A percentile compares a stretch with the other conserved stretches of the same genome.
These are phyloP conservation scores for Alces alces DNA, from an alignment of 2,113 vertebrate genomes.

Conservation along the genomic window DNA sequence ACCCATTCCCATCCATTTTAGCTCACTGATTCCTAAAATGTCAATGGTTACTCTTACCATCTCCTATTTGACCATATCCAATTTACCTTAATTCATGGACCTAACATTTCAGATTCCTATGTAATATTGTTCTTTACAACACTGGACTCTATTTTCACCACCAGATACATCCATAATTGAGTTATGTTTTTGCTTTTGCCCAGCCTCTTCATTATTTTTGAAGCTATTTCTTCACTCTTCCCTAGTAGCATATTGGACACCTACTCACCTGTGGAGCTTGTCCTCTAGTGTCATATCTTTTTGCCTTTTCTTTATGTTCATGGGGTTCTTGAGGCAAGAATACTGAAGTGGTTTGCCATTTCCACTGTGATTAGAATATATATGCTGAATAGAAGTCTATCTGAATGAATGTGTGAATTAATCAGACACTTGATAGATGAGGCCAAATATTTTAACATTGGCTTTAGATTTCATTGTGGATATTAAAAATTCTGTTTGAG, in stretches of 20 bases:
- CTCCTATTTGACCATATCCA: background rate
- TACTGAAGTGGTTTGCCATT: background rate
- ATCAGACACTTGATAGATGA: background rate
- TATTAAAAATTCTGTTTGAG: background rate
- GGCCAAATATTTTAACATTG: background rate
- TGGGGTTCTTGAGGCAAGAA: background rate
- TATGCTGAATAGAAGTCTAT: background rate
- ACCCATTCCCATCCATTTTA: fast-evolving
- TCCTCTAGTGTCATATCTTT: background rate
- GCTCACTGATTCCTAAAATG: background rate
- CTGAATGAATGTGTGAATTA: background rate
- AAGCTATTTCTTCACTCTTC: background rate
- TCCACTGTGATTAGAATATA: background rate
- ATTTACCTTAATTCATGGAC: background rate
- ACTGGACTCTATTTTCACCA: background rate
- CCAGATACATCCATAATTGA: background rate
- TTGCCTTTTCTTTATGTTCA: background rate
- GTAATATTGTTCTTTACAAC: background rate
- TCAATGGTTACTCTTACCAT: background rate
- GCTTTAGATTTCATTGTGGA: background rate
- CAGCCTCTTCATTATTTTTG: background rate
- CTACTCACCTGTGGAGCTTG: background rate
- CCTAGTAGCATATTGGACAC: background rate
- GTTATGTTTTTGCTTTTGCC: background rate
- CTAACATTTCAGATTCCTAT: background rate